These are phyloP conservation scores for Eubasilissa regina DNA, from an alignment of 1,140 invertebrate species.

Conservation along the genomic window DNA sequence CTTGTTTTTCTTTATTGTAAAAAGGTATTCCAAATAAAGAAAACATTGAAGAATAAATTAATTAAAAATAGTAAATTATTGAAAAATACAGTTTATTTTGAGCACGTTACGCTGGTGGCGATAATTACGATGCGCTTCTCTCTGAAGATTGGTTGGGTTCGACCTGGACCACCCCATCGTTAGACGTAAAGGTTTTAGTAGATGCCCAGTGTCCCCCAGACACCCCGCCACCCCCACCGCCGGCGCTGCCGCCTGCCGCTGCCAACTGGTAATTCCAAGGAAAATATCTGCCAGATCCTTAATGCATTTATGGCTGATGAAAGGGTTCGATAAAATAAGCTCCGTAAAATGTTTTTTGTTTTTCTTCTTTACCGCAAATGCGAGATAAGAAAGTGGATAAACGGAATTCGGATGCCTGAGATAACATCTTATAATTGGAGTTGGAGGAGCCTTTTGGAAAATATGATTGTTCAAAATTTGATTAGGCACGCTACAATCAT, in stretches of 20 bases:
- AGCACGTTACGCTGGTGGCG: conserved; percentile 10
- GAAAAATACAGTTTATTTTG: too few relatives aligned
- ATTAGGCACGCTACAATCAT: too few relatives aligned
- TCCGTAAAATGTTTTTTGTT: conserved; percentile 34
- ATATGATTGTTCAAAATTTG: too few relatives aligned
- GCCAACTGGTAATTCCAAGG: conserved; percentile 25
- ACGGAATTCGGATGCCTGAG: conserved; percentile 12
- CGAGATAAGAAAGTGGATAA: conserved; percentile 19
- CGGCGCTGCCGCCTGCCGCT: background rate
- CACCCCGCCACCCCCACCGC: background rate
- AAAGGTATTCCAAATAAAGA: too few relatives aligned
- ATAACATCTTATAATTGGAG: too few relatives aligned
- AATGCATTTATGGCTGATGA: conserved; percentile 47
- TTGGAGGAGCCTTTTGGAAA: too few relatives aligned
- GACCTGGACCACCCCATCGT: conserved; percentile 54
- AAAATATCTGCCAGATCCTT: conserved; percentile 41
- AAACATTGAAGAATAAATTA: too few relatives aligned
- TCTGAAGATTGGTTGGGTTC: conserved; percentile 51
- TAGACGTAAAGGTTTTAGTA: conserved; percentile 49
- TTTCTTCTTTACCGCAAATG: conserved; percentile 14
- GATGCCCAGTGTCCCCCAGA: conserved; percentile 16
- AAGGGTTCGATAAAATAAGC: conserved; percentile 46
- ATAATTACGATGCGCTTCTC: conserved; percentile 47
- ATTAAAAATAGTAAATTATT: too few relatives aligned
- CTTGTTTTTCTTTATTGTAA: too few relatives aligned